Conservation (phyloP, 2,888 invertebrate species). For the Lydus trimaculatus region DNA sequence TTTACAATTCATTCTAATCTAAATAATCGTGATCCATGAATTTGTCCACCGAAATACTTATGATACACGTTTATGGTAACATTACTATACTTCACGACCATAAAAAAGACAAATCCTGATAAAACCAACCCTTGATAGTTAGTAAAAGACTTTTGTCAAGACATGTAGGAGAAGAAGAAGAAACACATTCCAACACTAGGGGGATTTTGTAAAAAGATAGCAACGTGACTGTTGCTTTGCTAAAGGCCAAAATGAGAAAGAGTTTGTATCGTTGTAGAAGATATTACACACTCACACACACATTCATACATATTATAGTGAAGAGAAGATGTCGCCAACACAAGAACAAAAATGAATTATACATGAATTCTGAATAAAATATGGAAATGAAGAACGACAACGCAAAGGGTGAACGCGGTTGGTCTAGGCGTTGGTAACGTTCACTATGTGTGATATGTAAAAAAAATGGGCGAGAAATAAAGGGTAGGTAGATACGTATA, state of each 20-base stretch:
- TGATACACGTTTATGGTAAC: neutral
- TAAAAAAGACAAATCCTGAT: neutral
- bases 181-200: constrained; percentile 2
- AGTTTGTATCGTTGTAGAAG: constrained; percentile 39
- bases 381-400: constrained; percentile 56
- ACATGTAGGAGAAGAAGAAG: constrained; percentile 13
- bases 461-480: constrained; percentile 36
- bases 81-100: neutral
- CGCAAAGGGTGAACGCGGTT: constrained; percentile 24
- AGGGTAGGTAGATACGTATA: constrained; percentile 18
- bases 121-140: constrained; percentile 30
- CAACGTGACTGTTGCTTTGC: constrained; percentile 21
- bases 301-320: neutral
- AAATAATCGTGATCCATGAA: constrained; percentile 2
- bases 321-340: constrained; percentile 43
- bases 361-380: constrained; percentile 57
- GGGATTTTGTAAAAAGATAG: constrained; percentile 10
- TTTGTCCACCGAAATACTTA: neutral
- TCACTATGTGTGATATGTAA: constrained; percentile 34
- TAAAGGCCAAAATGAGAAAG: constrained; percentile 42
- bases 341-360: constrained; percentile 54
- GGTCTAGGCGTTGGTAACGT: constrained; percentile 24
- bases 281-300: neutral
- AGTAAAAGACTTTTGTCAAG: constrained; percentile 17
- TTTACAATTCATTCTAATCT: neutral